Conservation (phyloP, 2,797 vertebrate species). For the Tenualosa thibaudeaui region DNA sequence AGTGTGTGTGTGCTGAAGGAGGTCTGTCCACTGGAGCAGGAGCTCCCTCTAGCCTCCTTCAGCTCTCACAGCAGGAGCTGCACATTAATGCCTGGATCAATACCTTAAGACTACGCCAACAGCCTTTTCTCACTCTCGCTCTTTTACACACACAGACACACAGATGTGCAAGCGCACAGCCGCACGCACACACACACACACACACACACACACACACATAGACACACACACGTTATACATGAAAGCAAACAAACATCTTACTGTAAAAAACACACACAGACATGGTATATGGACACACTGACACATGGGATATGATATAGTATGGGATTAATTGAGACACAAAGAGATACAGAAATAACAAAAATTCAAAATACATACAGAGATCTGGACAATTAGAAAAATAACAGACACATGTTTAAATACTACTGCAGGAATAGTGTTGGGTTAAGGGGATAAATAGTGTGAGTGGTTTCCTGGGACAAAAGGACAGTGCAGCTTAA, state of each 20-base stretch:
- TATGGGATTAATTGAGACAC: neutral
- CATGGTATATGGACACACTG: neutral
- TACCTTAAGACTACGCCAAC: slow-evolving; percentile 32
- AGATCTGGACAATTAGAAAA: neutral
- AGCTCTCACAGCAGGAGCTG: slow-evolving; percentile 70
- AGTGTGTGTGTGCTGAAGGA: slow-evolving; percentile 16
- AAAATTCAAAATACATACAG: too few relatives aligned
- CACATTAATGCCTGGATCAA: neutral
- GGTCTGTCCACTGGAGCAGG: slow-evolving; percentile 28
- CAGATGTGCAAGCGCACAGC: slow-evolving; percentile 28
- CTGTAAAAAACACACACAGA: neutral
- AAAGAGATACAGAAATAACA: neutral
- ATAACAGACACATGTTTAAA: neutral
- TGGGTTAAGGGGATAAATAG: neutral
- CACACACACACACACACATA: neutral
- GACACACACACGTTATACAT: neutral
- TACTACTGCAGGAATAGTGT: neutral
- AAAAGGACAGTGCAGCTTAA: neutral
- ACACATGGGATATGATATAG: neutral
- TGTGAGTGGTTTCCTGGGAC: neutral
- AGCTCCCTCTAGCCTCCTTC: slow-evolving; percentile 86
- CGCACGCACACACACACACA: slow-evolving; percentile 32
- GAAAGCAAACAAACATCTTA: neutral
- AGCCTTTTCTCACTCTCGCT: slow-evolving; percentile 51
- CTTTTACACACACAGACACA: slow-evolving; percentile 40